Base-by-base conservation (phyloP, 2,797 vertebrate species). In the Mus minutoides region DNA sequence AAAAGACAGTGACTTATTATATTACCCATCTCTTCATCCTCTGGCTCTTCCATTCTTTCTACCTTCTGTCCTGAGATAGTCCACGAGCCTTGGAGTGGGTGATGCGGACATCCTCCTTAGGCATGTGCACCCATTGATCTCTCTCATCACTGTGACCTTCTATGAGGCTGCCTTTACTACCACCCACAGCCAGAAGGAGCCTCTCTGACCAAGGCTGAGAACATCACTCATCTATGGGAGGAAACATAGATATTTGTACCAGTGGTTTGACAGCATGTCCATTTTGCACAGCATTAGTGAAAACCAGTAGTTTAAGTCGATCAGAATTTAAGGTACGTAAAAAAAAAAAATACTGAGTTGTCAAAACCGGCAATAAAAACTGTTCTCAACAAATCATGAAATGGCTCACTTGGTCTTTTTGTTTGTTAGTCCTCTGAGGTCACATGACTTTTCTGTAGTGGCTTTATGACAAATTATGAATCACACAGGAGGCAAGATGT, bases 311-410 rank as follows among this genome's bases (percentile, higher is more conserved):
- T 92, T 89, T 91, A 91, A 75, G 17, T 92, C 79, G 37, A 94
- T 56, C 31, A 91, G n/a, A 43, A 89, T 79, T 95, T 96, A 75
- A 92, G 64, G 22, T 46, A 79, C 22, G 14, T 40, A 90, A 75
- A 46, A 69, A 19, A 69, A 19, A 31, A 95, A 86, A 75, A 2
- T 6, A 60, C 56, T n/a, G 79, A 75, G 62, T 64, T 77, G 52
- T 67, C 71, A 56, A 90, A 90, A 31, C 16, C 58, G 77, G 31
- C 60, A 49, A 37, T 52, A 86, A 90, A 90, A 91, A 49, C 37
- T 76, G 60, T 60, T 93, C 46, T 87, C 91, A 79, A 77, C 62
- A 52, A 83, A n/a, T 83, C 78, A 64, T 52, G 10, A 93, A 67
- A 58, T 91, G 13, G 16, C 16, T 60, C 46, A 46, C 21, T 37